phyloP scores from a whole-genome alignment of 2,113 vertebrate genomes.

The Scomber colias region DNA sequence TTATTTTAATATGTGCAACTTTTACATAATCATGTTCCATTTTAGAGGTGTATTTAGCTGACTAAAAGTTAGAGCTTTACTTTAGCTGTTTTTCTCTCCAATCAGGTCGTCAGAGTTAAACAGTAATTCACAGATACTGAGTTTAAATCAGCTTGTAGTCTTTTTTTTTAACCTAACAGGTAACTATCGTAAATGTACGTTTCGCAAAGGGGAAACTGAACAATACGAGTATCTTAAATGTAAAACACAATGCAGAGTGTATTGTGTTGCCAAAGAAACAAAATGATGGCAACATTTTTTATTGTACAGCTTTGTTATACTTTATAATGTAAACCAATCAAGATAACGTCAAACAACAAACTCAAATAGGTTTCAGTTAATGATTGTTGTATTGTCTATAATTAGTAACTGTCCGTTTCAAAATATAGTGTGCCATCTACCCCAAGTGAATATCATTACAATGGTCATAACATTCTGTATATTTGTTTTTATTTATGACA shows the following conservation, averaged over 20 bases:
- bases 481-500: background rate
- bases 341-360: no score
- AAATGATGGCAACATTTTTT: no score
- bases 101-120: background rate
- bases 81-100: background rate
- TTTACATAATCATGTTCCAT: no score
- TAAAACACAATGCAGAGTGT: no score
- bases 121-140: conserved; percentile 3
- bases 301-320: no score
- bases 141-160: background rate
- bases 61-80: no score
- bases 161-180: background rate
- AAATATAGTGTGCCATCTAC: background rate
- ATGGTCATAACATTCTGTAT: no score
- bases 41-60: background rate
- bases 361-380: no score
- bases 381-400: background rate
- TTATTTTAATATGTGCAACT: background rate
- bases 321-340: no score
- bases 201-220: background rate
- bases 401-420: background rate
- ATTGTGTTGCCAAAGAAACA: no score
- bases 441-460: background rate
- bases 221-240: background rate
- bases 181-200: no score